These are phyloP conservation scores for Perca flavescens DNA, from an alignment of 2,113 vertebrate species.

Conservation along the genomic window DNA sequence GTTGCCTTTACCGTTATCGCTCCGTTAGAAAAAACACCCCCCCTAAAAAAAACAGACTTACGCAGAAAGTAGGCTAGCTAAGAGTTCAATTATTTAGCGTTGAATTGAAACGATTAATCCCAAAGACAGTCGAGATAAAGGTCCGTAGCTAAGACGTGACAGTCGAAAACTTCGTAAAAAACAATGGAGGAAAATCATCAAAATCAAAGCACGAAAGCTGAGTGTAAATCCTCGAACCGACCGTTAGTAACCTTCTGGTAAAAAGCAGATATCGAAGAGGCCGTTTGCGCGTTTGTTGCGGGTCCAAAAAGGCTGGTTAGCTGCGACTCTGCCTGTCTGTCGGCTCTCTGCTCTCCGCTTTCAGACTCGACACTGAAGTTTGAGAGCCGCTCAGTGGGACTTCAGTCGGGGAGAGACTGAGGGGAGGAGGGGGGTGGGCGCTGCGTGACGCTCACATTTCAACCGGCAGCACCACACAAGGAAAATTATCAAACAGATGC, in stretches of 20 bases:
- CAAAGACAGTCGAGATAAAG: not conserved
- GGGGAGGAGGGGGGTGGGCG: conserved; percentile 32
- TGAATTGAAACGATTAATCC: conserved; percentile 45
- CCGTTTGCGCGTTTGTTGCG: conserved; percentile 2
- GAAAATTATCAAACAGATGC: conserved; percentile 75
- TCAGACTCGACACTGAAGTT: conserved; percentile 72
- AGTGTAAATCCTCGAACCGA: conserved; percentile 41
- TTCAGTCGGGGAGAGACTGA: conserved; percentile 56
- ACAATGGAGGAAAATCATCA: conserved; percentile 27
- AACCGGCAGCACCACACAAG: conserved; percentile 66
- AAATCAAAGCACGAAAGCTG: conserved; percentile 21
- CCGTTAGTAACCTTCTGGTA: not conserved
- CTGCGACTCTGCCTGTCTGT: conserved; percentile 23
- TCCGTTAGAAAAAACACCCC: conserved; percentile 9
- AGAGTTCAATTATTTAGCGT: not conserved
- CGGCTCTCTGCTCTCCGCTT: conserved; percentile 56
- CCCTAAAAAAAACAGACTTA: not conserved
- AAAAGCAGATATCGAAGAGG: not conserved
- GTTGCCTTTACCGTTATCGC: conserved; percentile 19
- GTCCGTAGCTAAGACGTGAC: conserved; percentile 57
- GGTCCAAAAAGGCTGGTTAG: conserved; percentile 9
- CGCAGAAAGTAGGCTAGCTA: not conserved
- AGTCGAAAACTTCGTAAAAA: conserved; percentile 62
- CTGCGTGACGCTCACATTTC: conserved; percentile 77
- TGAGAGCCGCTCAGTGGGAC: conserved; percentile 69